A percentile compares a stretch with the other conserved stretches of the same genome.
Conservation (phyloP, 2,888 invertebrate genomes). For the Andrena marginata region DNA sequence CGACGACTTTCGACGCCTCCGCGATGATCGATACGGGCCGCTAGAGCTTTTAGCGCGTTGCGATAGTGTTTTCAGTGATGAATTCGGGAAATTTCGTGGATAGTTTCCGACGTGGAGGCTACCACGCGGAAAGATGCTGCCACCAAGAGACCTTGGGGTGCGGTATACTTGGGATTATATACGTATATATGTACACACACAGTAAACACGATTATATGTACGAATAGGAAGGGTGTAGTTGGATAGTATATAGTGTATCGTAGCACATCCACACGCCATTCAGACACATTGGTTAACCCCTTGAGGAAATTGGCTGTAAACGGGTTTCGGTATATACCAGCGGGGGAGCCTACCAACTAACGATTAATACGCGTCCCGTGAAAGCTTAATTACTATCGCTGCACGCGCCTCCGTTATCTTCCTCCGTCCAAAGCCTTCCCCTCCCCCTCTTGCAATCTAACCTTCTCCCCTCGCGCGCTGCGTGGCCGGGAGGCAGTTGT, state of each 20-base stretch:
- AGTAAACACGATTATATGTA: slow-evolving; percentile 64
- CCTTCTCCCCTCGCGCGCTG: not conserved
- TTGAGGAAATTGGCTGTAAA: slow-evolving; percentile 66
- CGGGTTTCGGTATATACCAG: slow-evolving; percentile 47
- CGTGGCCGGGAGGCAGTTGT: not conserved
- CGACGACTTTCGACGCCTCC: not conserved
- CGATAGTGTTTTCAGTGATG: too few relatives aligned
- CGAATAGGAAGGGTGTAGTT: slow-evolving; percentile 61
- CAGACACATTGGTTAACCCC: slow-evolving; percentile 71
- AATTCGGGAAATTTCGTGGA: slow-evolving; percentile 13
- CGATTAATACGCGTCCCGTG: slow-evolving; percentile 65
- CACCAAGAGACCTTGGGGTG: slow-evolving; percentile 21
- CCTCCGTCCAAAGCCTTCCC: slow-evolving; percentile 11
- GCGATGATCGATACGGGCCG: not conserved
- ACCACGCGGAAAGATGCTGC: not conserved
- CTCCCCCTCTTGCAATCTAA: not conserved
- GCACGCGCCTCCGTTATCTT: slow-evolving; percentile 39
- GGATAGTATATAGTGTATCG: slow-evolving; percentile 31
- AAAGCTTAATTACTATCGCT: slow-evolving; percentile 63
- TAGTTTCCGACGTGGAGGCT: slow-evolving; percentile 6
- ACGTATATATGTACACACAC: slow-evolving; percentile 43
- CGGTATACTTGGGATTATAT: slow-evolving; percentile 26
- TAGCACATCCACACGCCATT: slow-evolving; percentile 78
- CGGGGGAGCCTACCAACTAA: slow-evolving; percentile 70
- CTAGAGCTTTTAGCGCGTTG: not conserved